These are phyloP conservation scores for Cyclura pinguis DNA, from an alignment of 2,797 vertebrate genomes.

Conservation along the genomic window DNA sequence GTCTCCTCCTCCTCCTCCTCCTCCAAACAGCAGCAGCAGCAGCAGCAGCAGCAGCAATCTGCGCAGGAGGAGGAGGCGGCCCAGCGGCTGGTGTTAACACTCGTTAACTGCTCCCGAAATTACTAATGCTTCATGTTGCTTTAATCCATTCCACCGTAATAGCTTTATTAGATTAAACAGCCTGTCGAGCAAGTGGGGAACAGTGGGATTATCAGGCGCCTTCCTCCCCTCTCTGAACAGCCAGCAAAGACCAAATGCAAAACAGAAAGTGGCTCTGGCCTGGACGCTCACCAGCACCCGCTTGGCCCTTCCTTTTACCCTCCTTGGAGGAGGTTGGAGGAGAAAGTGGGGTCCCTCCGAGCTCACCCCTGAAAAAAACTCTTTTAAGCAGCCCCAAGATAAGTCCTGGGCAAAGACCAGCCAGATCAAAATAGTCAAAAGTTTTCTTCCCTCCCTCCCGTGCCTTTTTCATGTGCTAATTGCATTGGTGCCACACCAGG, in stretches of 20 bases:
- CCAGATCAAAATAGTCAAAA: slow-evolving; percentile 64
- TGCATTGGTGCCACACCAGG: slow-evolving; percentile 66
- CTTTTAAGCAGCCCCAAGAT: slow-evolving; percentile 75
- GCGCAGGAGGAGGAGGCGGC: slow-evolving; percentile 67
- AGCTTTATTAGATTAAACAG: slow-evolving; percentile 82
- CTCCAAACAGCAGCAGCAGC: too few relatives aligned
- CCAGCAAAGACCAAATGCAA: slow-evolving; percentile 81
- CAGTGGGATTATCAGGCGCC: slow-evolving; percentile 81
- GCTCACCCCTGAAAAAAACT: slow-evolving; percentile 69
- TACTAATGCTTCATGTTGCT: slow-evolving; percentile 78
- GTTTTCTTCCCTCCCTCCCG: slow-evolving; percentile 49
- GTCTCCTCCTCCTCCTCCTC: slow-evolving; percentile 37
- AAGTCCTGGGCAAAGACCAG: slow-evolving; percentile 72
- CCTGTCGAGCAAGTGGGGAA: slow-evolving; percentile 74
- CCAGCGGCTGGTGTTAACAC: slow-evolving; percentile 72
- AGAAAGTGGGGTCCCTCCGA: slow-evolving; percentile 64
- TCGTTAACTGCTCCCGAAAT: slow-evolving; percentile 79
- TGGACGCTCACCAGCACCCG: slow-evolving; percentile 59
- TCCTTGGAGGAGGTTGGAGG: slow-evolving; percentile 30
- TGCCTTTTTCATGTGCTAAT: slow-evolving; percentile 72
- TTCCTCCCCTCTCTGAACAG: slow-evolving; percentile 72
- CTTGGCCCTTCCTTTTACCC: background rate
- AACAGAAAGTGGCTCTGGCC: slow-evolving; percentile 55
- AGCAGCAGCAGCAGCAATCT: slow-evolving; percentile 46
- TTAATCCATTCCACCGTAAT: slow-evolving; percentile 78